Percentiles rank a stretch among this genome's conserved stretches.
phyloP scores from a whole-genome alignment of 2,888 invertebrate genomes.

The Rhagonycha lutea region DNA sequence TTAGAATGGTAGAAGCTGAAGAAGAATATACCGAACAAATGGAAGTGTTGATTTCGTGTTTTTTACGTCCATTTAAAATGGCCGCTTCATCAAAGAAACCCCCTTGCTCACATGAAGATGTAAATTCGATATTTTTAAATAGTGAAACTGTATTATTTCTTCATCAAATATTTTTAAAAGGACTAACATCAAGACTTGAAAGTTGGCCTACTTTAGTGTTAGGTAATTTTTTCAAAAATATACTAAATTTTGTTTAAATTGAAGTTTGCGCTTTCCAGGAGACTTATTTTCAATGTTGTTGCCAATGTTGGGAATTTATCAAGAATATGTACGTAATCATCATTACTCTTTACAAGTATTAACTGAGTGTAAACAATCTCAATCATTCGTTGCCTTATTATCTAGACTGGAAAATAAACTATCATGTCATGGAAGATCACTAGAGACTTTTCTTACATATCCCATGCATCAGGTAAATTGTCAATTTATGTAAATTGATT shows the following conservation, averaged over 20 bases:
- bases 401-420: conserved; percentile 84
- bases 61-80: conserved; percentile 89
- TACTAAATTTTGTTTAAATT: background rate
- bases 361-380: conserved; percentile 88
- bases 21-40: conserved; percentile 92
- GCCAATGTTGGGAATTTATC: conserved; percentile 93
- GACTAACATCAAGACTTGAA: conserved; percentile 87
- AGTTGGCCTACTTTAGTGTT: conserved; percentile 92
- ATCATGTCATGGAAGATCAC: conserved; percentile 79
- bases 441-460: conserved; percentile 89
- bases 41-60: conserved; percentile 83
- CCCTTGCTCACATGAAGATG: conserved; percentile 90
- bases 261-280: conserved; percentile 60
- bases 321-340: conserved; percentile 92
- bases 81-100: conserved; percentile 92
- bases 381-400: conserved; percentile 77
- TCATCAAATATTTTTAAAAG: conserved; percentile 93
- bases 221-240: conserved; percentile 62
- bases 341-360: conserved; percentile 91
- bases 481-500: background rate
- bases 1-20: conserved; percentile 91
- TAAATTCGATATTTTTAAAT: conserved; percentile 91
- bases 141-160: conserved; percentile 90
- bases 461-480: conserved; percentile 91
- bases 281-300: conserved; percentile 93